A percentile compares a stretch with the other conserved stretches of the same genome.
Evolutionary conservation across 2,113 vertebrate genomes (phyloP).

Genomic region (Macroglossus sobrinus): DNA sequence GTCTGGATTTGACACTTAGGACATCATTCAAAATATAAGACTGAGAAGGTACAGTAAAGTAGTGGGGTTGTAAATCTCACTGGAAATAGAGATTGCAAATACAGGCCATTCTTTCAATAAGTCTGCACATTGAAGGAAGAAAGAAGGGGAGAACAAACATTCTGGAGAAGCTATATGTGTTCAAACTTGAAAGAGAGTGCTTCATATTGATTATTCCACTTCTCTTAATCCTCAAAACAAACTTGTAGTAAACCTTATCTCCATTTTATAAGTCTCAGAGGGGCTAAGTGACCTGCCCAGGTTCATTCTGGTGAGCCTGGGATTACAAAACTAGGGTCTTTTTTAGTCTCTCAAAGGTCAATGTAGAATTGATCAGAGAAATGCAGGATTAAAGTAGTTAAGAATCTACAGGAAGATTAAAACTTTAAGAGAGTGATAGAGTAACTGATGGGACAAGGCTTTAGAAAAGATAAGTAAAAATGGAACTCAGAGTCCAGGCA

Average conservation of each 20-base stretch:
- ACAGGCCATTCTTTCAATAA: background rate
- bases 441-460: background rate
- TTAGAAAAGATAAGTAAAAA: background rate
- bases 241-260: background rate
- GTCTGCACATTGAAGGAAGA: background rate
- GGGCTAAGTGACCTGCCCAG: background rate
- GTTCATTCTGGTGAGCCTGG: background rate
- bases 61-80: background rate
- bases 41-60: background rate
- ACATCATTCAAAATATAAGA: background rate
- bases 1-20: background rate
- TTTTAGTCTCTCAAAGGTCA: background rate
- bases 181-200: background rate
- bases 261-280: background rate
- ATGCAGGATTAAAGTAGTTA: background rate
- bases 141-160: background rate
- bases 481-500: background rate
- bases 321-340: background rate
- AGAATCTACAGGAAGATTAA: background rate
- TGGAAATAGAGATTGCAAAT: background rate
- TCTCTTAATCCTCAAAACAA: background rate
- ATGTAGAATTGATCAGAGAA: background rate
- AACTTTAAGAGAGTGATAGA: background rate
- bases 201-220: background rate
- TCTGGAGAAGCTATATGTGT: background rate